Conservation (phyloP, 2,888 invertebrate species). For the Oeneis ivallda region DNA sequence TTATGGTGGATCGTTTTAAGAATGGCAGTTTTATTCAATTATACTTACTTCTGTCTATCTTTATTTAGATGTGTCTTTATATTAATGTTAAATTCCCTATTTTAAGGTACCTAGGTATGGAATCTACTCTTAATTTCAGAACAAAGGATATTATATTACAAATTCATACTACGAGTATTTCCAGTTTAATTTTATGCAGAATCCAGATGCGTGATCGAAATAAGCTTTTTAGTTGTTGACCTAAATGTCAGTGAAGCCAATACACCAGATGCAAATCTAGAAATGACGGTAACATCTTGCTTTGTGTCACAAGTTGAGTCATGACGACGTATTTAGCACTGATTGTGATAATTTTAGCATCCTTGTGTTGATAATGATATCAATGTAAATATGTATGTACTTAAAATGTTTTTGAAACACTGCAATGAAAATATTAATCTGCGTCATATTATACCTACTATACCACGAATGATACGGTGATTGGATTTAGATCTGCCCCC, state of each 20-base stretch:
- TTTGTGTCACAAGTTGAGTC: constrained; percentile 43
- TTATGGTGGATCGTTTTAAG: too few relatives aligned
- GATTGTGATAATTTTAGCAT: constrained; percentile 38
- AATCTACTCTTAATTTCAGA: not conserved
- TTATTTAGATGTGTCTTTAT: too few relatives aligned
- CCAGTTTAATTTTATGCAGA: not conserved
- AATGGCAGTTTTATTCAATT: too few relatives aligned
- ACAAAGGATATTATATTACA: not conserved
- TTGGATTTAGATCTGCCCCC: too few relatives aligned
- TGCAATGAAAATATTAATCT: too few relatives aligned
- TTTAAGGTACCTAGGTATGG: too few relatives aligned
- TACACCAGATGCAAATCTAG: constrained; percentile 9
- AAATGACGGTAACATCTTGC: constrained; percentile 38
- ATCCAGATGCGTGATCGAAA: constrained; percentile 4
- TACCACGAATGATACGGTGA: too few relatives aligned
- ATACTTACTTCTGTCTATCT: too few relatives aligned
- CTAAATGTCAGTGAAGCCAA: constrained; percentile 6
- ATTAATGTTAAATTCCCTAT: too few relatives aligned
- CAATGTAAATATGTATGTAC: constrained; percentile 21
- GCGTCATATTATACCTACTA: too few relatives aligned
- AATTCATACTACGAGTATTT: too few relatives aligned
- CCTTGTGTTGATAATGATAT: constrained; percentile 31
- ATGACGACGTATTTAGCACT: constrained; percentile 56
- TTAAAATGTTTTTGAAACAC: not conserved
- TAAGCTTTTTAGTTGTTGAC: not conserved